Percentiles rank a stretch among this genome's conserved stretches.
phyloP scores from a whole-genome alignment of 2,113 vertebrate genomes.

The Herpetotheres cachinnans region DNA sequence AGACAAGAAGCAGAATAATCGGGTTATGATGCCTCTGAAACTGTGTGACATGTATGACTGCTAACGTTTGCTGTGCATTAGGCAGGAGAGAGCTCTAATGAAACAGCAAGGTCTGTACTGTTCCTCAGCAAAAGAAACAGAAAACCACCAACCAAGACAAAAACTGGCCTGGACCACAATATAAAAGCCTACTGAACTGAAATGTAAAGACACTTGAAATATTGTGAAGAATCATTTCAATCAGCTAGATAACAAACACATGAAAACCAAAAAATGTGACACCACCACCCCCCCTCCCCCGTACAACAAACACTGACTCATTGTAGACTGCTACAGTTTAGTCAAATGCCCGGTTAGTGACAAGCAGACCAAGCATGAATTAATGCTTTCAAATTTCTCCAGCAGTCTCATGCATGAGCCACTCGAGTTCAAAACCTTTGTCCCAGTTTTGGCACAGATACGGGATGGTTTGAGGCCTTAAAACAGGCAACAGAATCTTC shows the following conservation, averaged over 20 bases:
- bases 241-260: background rate
- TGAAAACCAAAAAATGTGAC: background rate
- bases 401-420: conserved; percentile 57
- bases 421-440: conserved; percentile 66
- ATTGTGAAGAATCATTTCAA: background rate
- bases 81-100: background rate
- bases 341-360: conserved; percentile 16
- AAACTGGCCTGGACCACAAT: background rate
- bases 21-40: background rate
- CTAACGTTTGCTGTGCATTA: background rate
- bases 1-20: background rate
- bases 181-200: background rate
- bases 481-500: conserved; percentile 73
- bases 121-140: background rate
- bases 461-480: conserved; percentile 70
- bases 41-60: rapidly evolving
- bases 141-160: background rate
- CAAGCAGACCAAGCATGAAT: conserved; percentile 29
- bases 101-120: background rate
- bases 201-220: background rate
- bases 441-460: conserved; percentile 72
- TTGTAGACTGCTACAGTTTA: background rate
- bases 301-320: background rate
- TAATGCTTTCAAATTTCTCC: conserved; percentile 25
- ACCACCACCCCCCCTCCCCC: too few relatives aligned